Base-by-base conservation (phyloP, 2,888 invertebrate genomes). In the Alsophila aescularia region DNA sequence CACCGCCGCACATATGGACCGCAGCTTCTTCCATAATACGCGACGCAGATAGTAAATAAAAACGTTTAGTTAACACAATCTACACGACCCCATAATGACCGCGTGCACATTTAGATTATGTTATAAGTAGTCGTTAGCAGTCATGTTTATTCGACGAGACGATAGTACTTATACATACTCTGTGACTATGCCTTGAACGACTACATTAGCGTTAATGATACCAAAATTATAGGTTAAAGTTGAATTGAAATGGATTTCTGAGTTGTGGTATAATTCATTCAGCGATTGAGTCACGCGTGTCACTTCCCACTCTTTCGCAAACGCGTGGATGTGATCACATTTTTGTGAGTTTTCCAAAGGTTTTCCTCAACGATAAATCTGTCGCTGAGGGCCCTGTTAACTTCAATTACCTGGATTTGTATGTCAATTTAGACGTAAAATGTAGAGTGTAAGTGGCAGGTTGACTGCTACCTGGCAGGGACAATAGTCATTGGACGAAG, bases 1-100 rank as follows among this genome's bases (percentile, higher is more conserved):
- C 85, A 75, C 77, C 67, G 60, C 68, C 80, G 80, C 88, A 88
- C 90, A 90, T 90, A 75, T 90, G 90, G 86, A 81, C 73, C 78
- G 79, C 90, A 91, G 90, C 88, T 90, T 90, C 85, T 80, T 37
- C 42, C 54, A 79, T 79, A 83, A 80, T 82, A 84, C 70, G 77
- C 81, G 83, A 80, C 78, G 79, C 72, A 71, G 72, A 73, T 78
- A 82, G 81, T 86, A 85, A 63, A 88, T 87, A 88, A 83, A 83
- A 83, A 83, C 73, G 72, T 81, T 87, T 80, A 82, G 81, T 82
- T 82, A 82, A 83, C 79, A 79, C 74, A 78, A 82, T 81, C 79
- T 80, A 75, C 71, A 67, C 73, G 75, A 70, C 74, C 73, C 75
- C 73, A 56, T 82, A 76, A 81, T 83, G 75, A 78, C 69, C 72